Evolutionary conservation across 2,888 invertebrate genomes (phyloP), one percentile per base, ranked within the genome.

Genomic region (Geotrupes spiniger): DNA sequence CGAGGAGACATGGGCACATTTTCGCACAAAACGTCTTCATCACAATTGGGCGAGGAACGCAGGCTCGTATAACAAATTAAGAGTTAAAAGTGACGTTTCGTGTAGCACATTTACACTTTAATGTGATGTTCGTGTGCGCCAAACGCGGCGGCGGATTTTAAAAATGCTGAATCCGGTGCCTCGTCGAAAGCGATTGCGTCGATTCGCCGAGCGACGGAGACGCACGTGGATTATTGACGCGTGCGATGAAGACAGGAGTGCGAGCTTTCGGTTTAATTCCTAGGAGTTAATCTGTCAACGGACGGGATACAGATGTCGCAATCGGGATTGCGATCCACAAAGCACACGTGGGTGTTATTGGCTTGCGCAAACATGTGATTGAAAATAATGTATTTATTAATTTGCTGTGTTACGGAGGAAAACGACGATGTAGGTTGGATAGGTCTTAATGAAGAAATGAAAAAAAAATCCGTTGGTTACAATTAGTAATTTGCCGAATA

Each of bases 101-200:
- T 10, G 33, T 33, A 9, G 8, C 11, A 9, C 33, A 33, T 33
- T 33, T 33, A 15, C 33, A 9, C 33, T 12, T 33, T 33, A 33
- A 33, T 33, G 33, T 8, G 14, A 8, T 33, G 15, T 33, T 33
- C 33, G 33, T 33, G 33, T 12, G 33, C 33, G 33, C 33, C 15
- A 12, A 33, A 33, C 33, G 9, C 33, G 33, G 33, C 33, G 33
- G 33, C 33, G 33, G 33, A 33, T 29, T 33, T 33, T 33, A 33
- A 33, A 33, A 33, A 33, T 33, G 11, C 33, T 4, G 21, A 14
- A 33, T 10, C 33, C n/a, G n/a, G n/a, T n/a, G n/a, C 9, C 12
- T 14, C 12, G 33, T 12, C 33, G 33, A 15, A 10, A 12, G 8
- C 8, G 33, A 15, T 15, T 12, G 33, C 33, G 33, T 10, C 14